phyloP scores from a whole-genome alignment of 1,140 invertebrate species.

The Anastrepha obliqua region DNA sequence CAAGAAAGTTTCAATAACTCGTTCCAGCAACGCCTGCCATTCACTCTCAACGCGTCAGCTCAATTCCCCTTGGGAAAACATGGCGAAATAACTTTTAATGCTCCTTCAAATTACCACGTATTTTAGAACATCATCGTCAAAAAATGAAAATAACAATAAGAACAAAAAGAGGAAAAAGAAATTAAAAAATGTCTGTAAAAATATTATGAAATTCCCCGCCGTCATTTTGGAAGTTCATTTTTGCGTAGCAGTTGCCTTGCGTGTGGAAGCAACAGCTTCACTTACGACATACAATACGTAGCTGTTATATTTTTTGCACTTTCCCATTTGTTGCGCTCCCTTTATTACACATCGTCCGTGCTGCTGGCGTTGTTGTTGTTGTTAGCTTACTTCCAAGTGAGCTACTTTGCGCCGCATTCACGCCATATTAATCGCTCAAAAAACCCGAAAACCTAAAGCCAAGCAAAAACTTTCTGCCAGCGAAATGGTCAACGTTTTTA shows the following conservation, averaged over 20 bases:
- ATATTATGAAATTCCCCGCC: background rate
- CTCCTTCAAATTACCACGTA: constrained; percentile 16
- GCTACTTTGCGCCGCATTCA: constrained; percentile 27
- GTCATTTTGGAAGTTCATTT: constrained; percentile 4
- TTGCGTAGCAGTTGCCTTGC: background rate
- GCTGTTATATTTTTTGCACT: background rate
- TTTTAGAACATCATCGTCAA: constrained; percentile 14
- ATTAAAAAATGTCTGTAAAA: background rate
- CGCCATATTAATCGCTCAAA: constrained; percentile 36
- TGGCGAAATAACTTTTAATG: background rate
- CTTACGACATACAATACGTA: background rate
- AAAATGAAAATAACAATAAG: background rate
- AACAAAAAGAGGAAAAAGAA: background rate
- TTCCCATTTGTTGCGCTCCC: too few relatives aligned
- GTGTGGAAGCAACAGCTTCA: background rate
- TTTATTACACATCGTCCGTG: background rate
- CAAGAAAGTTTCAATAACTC: background rate
- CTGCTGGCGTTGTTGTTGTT: background rate
- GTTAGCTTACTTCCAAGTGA: constrained; percentile 39
- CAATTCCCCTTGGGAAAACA: background rate
- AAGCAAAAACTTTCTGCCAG: background rate
- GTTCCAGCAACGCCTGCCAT: background rate
- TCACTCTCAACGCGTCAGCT: background rate
- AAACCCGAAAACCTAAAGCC: background rate
- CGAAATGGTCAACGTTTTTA: background rate